These are phyloP conservation scores for Gadus macrocephalus DNA, from an alignment of 2,113 vertebrate genomes.

Conservation along the genomic window DNA sequence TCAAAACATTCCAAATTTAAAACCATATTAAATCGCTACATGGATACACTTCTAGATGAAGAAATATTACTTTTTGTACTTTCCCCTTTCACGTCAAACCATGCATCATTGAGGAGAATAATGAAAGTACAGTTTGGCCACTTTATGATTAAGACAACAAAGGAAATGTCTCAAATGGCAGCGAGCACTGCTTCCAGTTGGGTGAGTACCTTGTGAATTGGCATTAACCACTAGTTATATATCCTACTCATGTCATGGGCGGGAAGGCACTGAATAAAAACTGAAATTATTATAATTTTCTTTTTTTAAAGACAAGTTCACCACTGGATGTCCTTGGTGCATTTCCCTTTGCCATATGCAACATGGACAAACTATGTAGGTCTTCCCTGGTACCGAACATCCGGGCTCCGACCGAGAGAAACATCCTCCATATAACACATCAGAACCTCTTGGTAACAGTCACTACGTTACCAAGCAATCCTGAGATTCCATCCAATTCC, in stretches of 20 bases:
- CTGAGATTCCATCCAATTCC: no score
- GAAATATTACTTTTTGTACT: constrained; percentile 15
- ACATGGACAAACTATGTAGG: no score
- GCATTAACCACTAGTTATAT: constrained; percentile 22
- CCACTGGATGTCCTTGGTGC: constrained; percentile 5
- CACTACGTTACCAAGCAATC: no score
- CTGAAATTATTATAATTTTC: constrained; percentile 22
- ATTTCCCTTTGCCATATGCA: neutral
- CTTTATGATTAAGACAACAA: constrained; percentile 14
- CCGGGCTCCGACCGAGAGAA: no score
- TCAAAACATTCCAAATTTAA: constrained; percentile 56
- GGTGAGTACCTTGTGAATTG: constrained; percentile 25
- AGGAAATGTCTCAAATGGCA: constrained; percentile 30
- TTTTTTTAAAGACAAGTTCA: constrained; percentile 6
- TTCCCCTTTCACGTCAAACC: constrained; percentile 29
- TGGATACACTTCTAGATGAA: constrained; percentile 35
- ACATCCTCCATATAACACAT: no score
- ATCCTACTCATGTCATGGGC: constrained; percentile 30
- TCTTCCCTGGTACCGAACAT: no score
- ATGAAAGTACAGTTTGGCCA: constrained; percentile 40
- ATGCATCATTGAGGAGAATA: constrained; percentile 26
- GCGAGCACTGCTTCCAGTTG: constrained; percentile 21
- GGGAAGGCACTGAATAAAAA: constrained; percentile 61
- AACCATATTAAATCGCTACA: constrained; percentile 55
- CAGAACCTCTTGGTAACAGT: no score